These are phyloP conservation scores for Gnathonemus echidnorhynchus DNA, from an alignment of 2,113 vertebrate genomes.

Conservation along the genomic window DNA sequence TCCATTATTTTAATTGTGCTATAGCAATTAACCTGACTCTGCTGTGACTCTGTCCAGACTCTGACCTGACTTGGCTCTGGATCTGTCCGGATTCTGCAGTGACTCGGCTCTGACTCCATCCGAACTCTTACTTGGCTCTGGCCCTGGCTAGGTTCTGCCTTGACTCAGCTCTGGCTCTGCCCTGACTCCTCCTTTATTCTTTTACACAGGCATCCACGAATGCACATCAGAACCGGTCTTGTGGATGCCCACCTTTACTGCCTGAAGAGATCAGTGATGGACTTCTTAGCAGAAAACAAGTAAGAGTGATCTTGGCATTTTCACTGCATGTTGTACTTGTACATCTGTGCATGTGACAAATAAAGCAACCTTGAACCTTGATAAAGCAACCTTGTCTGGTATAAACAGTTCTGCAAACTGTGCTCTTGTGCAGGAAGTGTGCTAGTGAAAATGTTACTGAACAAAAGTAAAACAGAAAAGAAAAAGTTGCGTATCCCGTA, in stretches of 20 bases:
- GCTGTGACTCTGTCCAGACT: not conserved
- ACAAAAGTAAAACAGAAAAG: not conserved
- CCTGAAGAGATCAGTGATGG: conserved; percentile 88
- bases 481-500: no score
- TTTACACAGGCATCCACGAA: conserved; percentile 75
- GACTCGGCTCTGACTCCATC: not conserved
- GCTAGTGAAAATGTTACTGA: not conserved
- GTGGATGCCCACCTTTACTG: conserved; percentile 97
- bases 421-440: not conserved
- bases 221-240: conserved; percentile 88
- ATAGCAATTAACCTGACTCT: not conserved
- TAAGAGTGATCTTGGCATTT: conserved; percentile 50
- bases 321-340: no score
- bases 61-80: not conserved
- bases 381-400: not conserved
- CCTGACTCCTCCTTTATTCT: not conserved
- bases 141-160: not conserved
- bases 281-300: conserved; percentile 88
- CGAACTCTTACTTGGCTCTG: not conserved
- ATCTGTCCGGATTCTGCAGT: not conserved
- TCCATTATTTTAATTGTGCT: not conserved
- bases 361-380: no score
- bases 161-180: not conserved
- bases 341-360: no score
- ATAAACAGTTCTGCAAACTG: not conserved